Percentiles rank a stretch among this genome's conserved stretches.
Conservation (phyloP, 23 tunicate species). For the Diplosoma virens region DNA sequence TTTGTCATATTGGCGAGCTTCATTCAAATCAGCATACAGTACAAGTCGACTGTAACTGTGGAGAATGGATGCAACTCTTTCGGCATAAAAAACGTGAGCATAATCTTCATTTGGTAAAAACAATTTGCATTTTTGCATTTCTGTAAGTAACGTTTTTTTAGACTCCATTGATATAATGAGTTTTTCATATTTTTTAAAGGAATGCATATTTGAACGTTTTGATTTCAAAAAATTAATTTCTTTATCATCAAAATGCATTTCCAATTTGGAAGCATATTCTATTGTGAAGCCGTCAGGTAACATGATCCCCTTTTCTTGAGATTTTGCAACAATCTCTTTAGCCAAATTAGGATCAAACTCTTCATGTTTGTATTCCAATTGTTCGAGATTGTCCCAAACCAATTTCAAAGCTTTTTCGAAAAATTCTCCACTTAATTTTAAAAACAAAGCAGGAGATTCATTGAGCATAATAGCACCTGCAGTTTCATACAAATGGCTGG, state of each 20-base stretch:
- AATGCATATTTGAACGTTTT: not conserved
- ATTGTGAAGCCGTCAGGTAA: not conserved
- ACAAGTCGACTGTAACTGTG: slow-evolving; percentile 1
- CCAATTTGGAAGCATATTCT: not conserved
- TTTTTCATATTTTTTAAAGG: not conserved
- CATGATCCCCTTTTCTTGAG: too few relatives aligned
- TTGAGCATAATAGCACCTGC: too few relatives aligned
- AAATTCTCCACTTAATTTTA: not conserved
- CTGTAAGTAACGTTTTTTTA: not conserved
- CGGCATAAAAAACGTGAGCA: slow-evolving; percentile 8
- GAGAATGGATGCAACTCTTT: slow-evolving; percentile 26
- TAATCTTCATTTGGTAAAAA: slow-evolving; percentile 3
- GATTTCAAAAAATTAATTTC: slow-evolving; percentile 26
- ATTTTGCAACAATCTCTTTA: not conserved
- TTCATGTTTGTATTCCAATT: too few relatives aligned
- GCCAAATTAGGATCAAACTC: not conserved
- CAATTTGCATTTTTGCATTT: not conserved
- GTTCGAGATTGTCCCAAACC: not conserved
- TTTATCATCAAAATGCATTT: not conserved
- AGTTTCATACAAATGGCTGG: too few relatives aligned
- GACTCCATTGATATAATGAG: not conserved
- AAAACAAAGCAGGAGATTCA: not conserved
- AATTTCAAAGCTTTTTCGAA: not conserved
- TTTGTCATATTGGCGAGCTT: not conserved
- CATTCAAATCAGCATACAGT: not conserved